Evolutionary conservation across 2,888 invertebrate genomes (phyloP).

Genomic region (Eilema griseolum): DNA sequence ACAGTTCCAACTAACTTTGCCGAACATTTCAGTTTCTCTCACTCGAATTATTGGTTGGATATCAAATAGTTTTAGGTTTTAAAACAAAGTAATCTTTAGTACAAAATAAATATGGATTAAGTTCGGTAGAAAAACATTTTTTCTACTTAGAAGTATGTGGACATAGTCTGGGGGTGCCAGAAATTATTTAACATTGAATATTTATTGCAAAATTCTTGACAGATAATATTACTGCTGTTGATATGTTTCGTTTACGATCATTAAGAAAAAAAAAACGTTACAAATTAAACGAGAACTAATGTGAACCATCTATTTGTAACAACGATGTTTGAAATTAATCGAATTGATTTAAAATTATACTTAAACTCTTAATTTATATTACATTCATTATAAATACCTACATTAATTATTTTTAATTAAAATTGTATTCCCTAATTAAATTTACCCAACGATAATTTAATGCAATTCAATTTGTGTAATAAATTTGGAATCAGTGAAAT

Average conservation of each 20-base stretch:
- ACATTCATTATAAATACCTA: too few species aligned
- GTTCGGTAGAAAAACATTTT: background rate
- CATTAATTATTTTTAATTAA: too few species aligned
- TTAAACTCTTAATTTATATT: background rate
- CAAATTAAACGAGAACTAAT: background rate
- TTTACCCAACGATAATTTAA: background rate
- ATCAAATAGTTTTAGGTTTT: conserved; percentile 30
- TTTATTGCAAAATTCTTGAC: too few species aligned
- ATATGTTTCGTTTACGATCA: too few species aligned
- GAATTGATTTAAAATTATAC: background rate
- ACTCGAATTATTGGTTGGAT: conserved; percentile 25
- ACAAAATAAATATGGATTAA: background rate
- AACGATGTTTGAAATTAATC: background rate
- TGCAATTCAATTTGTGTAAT: background rate
- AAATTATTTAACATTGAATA: too few species aligned
- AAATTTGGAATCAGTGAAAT: background rate
- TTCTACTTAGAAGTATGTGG: conserved; percentile 10
- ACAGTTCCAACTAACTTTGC: conserved; percentile 32
- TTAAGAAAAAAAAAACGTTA: too few species aligned
- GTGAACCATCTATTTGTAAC: background rate
- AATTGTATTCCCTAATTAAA: background rate
- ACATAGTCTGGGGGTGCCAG: background rate
- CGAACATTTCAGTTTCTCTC: conserved; percentile 37
- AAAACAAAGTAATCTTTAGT: conserved; percentile 21
- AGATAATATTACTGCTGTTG: too few species aligned